Conservation (phyloP, 2,797 vertebrate genomes). For the Diglossa cyanea region DNA sequence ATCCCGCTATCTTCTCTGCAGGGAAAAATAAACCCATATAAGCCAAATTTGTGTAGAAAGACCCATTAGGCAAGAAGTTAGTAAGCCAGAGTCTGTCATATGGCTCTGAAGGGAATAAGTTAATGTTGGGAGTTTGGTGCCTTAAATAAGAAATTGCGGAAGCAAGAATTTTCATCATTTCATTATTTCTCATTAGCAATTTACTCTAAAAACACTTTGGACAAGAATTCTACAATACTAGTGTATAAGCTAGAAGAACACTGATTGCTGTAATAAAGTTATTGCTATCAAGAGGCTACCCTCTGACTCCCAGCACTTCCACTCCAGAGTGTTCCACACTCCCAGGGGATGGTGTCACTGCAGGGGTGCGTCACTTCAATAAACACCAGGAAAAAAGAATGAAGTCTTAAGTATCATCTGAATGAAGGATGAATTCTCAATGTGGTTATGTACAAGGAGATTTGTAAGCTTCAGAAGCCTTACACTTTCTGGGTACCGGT, state of each 20-base stretch:
- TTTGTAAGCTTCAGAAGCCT: not conserved
- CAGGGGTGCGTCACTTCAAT: not conserved
- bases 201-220: slow-evolving; percentile 4
- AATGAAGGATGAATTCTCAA: not conserved
- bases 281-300: not conserved
- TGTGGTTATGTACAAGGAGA: not conserved
- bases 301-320: not conserved
- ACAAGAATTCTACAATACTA: not conserved
- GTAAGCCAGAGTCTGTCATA: slow-evolving; percentile 54
- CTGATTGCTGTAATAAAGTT: not conserved
- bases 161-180: slow-evolving; percentile 52
- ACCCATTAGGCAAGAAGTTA: slow-evolving; percentile 77
- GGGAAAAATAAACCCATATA: slow-evolving; percentile 63
- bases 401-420: not conserved
- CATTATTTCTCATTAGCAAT: slow-evolving; percentile 44
- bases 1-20: slow-evolving; percentile 57
- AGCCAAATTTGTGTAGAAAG: slow-evolving; percentile 57
- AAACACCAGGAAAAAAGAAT: not conserved
- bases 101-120: slow-evolving; percentile 59
- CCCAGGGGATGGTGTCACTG: not conserved
- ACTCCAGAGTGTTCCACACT: not conserved
- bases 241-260: not conserved
- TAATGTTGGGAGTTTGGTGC: slow-evolving; percentile 34
- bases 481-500: not conserved
- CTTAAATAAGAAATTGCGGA: slow-evolving; percentile 42